Evolutionary conservation across 1,140 invertebrate species (phyloP).

Genomic region (Cephus cinctus): DNA sequence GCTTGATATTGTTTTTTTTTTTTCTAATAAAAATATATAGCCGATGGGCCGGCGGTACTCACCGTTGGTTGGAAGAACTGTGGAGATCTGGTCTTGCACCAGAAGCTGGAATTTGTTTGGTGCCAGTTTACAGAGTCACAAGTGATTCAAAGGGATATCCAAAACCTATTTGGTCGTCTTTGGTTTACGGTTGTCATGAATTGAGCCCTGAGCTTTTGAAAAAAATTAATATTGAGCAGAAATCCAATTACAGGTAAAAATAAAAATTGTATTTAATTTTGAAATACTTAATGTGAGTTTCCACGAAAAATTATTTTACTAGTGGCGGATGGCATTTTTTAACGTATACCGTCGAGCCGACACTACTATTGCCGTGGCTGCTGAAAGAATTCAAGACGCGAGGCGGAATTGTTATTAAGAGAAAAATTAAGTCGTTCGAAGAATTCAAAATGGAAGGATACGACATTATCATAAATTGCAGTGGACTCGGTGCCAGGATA

Average conservation of each 20-base stretch:
- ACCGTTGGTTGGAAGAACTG: slow-evolving; percentile 61
- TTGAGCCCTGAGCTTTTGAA: slow-evolving; percentile 55
- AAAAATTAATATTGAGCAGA: slow-evolving; percentile 50
- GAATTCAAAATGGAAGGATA: slow-evolving; percentile 56
- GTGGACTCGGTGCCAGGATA: slow-evolving; percentile 62
- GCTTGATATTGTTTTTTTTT: not conserved
- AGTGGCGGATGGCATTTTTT: slow-evolving; percentile 63
- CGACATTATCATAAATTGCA: slow-evolving; percentile 74
- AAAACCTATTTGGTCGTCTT: slow-evolving; percentile 54
- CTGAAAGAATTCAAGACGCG: slow-evolving; percentile 58
- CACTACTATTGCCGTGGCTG: slow-evolving; percentile 62
- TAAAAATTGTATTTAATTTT: too few species aligned
- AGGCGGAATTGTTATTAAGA: slow-evolving; percentile 58
- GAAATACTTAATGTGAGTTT: not conserved
- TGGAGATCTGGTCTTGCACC: slow-evolving; percentile 62
- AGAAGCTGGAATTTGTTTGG: slow-evolving; percentile 60
- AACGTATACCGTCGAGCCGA: slow-evolving; percentile 63
- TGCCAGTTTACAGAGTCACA: slow-evolving; percentile 59
- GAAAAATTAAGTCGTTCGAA: slow-evolving; percentile 57
- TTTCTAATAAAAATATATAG: slow-evolving; percentile 40
- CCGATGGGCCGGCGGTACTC: slow-evolving; percentile 65
- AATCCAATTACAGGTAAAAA: slow-evolving; percentile 56
- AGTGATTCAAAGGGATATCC: slow-evolving; percentile 26
- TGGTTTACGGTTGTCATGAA: slow-evolving; percentile 60
- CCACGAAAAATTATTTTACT: slow-evolving; percentile 27